phyloP scores from a whole-genome alignment of 2,113 vertebrate genomes.

The Terrapene triunguis region DNA sequence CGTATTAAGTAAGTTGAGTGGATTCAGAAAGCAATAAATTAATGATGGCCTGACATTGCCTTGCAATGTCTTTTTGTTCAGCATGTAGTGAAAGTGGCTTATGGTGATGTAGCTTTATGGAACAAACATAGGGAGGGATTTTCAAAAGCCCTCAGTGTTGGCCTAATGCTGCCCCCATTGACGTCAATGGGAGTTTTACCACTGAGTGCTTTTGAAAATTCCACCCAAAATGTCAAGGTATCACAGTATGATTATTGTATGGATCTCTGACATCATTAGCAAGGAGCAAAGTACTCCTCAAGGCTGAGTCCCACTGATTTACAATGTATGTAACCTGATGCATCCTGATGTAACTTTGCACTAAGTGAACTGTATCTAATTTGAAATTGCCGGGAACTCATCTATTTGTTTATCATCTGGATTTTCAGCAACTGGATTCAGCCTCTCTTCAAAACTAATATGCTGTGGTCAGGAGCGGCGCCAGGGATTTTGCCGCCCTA shows the following conservation, averaged over 20 bases:
- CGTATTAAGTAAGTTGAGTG: background rate
- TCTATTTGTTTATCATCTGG: conserved; percentile 20
- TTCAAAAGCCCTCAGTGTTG: too few species aligned
- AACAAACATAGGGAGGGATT: background rate
- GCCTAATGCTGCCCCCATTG: too few species aligned
- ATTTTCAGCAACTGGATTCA: background rate
- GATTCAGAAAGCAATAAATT: background rate
- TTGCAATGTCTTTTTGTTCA: background rate
- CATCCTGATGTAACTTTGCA: background rate
- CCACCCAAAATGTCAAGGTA: background rate
- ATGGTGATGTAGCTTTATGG: background rate
- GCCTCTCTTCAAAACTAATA: conserved; percentile 2
- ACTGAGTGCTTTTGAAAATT: background rate
- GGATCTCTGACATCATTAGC: background rate
- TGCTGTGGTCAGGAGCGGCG: too few species aligned
- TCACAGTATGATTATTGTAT: background rate
- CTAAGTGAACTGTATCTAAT: conserved; percentile 27
- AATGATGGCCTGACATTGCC: background rate
- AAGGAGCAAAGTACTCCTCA: background rate
- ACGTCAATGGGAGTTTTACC: background rate
- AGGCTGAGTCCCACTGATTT: background rate
- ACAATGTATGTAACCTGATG: background rate
- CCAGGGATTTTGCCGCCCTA: too few species aligned
- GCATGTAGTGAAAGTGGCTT: background rate
- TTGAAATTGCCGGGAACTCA: background rate